Percentiles rank a stretch among this genome's conserved stretches.
Evolutionary conservation across 2,888 invertebrate genomes (phyloP).

Genomic region (Apodemia duryi): DNA sequence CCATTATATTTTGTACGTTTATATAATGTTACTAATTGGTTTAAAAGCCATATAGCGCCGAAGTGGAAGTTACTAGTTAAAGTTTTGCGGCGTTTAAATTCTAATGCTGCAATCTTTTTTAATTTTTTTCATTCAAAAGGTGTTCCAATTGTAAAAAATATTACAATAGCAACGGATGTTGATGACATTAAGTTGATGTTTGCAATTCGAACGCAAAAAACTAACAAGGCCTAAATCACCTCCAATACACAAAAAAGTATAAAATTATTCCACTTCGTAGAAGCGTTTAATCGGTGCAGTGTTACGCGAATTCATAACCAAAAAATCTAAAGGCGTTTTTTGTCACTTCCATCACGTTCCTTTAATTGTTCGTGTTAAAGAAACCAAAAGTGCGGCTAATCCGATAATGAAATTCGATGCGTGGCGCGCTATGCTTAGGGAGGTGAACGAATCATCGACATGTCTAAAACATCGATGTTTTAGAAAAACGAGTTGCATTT

Average conservation of each 20-base stretch:
- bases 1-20: too few species aligned
- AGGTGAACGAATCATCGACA: neutral
- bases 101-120: too few species aligned
- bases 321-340: constrained; percentile 51
- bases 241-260: constrained; percentile 13
- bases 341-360: constrained; percentile 58
- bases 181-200: neutral
- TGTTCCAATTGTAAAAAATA: neutral
- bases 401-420: constrained; percentile 62
- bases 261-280: constrained; percentile 33
- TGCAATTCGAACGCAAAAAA: neutral
- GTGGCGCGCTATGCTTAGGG: constrained; percentile 38
- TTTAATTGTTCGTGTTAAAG: constrained; percentile 64
- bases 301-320: constrained; percentile 36
- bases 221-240: constrained; percentile 5
- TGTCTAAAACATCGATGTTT: neutral
- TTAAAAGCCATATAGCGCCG: too few species aligned
- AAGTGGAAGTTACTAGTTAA: too few species aligned
- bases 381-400: constrained; percentile 61
- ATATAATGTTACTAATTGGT: too few species aligned
- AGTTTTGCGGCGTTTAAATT: too few species aligned
- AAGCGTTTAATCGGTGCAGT: constrained; percentile 34
- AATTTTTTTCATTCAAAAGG: neutral
- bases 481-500: neutral
- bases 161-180: constrained; percentile 4